Base-by-base conservation (phyloP, 1,140 invertebrate species). In the Hylyphantes graminicola region DNA sequence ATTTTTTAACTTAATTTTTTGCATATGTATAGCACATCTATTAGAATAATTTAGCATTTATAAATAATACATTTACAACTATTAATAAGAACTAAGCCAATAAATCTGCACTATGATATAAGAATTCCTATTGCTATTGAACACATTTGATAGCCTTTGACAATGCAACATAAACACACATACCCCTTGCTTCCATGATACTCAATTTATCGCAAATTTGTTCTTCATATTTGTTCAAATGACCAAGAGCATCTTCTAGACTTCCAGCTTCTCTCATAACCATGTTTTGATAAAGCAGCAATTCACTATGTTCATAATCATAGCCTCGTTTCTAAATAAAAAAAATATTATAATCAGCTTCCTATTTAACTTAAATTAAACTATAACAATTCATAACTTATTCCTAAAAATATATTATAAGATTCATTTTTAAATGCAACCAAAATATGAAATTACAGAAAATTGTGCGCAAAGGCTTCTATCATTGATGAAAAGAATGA, bases 271-370 rank as follows among this genome's bases (percentile, higher is more conserved):
- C 98, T 87, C 95, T 93, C 86, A 99, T 93, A 13, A 99, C 95
- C 93, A 97, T 93, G 90, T 98, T 97, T 91, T 99, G 97, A 90
- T 99, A 99, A 5, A 99, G 91, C 51, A 99, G 90, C 86, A 99
- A 91, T 90, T 99, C 98, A 89, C 96, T 98, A 89, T 98, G 96
- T 90, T 99, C 98, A 92, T 98, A 98, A 90, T 99, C 97, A 89
- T 94, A 95, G 74, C 93, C 92, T 86, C 92, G 92, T 92, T 94
- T 90, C 87, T 92, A 87, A 6, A 87, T 78, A 11, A 59, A 63
- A n/a, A 21, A 51, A 68, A 79, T 35, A 77, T 10, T 35, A 77
- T 10, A 51, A 51, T 50, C 50, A n/a, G 35, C 35, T 35, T 73
- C 35, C 13, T 50, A 73, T 6, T 73, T 68, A 48, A 19, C 7